Evolutionary conservation across 2,797 vertebrate species (phyloP).

Genomic region (Furcifer pardalis): DNA sequence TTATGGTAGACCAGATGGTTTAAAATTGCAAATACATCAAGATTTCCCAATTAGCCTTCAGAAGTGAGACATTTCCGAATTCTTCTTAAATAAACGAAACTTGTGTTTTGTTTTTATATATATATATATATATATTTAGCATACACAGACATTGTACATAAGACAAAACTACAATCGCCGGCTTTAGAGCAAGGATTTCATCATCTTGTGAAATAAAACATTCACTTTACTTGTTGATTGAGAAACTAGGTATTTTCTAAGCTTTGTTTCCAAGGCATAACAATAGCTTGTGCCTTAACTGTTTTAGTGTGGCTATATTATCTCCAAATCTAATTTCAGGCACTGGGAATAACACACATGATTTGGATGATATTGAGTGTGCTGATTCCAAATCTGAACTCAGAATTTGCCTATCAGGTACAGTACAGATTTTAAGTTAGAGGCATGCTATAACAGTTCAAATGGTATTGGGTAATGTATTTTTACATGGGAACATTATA

Average conservation of each 20-base stretch:
- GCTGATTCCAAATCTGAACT: too few species aligned
- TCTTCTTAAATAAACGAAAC: neutral
- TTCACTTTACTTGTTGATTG: neutral
- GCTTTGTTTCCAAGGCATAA: neutral
- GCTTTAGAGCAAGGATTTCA: neutral
- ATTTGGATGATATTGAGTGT: too few species aligned
- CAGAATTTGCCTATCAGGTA: too few species aligned
- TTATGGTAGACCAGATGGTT: slow-evolving; percentile 25
- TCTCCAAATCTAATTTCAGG: too few species aligned
- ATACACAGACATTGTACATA: too few species aligned
- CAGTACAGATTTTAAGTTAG: too few species aligned
- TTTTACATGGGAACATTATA: too few species aligned
- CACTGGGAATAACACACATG: too few species aligned
- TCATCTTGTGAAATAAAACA: neutral
- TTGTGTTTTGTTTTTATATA: neutral
- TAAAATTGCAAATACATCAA: slow-evolving; percentile 8
- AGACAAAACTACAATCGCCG: neutral
- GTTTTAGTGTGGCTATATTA: too few species aligned
- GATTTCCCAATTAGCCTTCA: slow-evolving; percentile 26
- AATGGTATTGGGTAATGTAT: too few species aligned
- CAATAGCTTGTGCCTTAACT: neutral
- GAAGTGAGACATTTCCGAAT: neutral
- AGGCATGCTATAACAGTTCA: too few species aligned
- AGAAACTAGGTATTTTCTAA: neutral
- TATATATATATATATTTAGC: neutral